phyloP scores from a whole-genome alignment of 2,113 vertebrate genomes.

The Erpornis zantholeuca region DNA sequence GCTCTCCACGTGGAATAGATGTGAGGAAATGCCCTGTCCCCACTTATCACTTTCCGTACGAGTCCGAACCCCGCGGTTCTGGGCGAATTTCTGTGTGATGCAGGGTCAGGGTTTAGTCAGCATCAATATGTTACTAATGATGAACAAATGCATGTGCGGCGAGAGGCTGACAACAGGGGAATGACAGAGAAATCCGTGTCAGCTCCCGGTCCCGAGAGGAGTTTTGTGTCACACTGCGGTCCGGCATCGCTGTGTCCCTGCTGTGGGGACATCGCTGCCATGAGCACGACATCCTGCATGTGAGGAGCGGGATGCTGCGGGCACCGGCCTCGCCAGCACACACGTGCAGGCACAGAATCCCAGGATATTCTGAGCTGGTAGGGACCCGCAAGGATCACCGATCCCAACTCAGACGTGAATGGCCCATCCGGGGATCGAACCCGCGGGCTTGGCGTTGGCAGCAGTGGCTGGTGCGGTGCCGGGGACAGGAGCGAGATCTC shows the following conservation, averaged over 20 bases:
- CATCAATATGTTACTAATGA: background rate
- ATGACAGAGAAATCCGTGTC: background rate
- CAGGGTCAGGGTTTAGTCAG: background rate
- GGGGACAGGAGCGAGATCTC: background rate
- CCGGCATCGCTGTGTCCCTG: background rate
- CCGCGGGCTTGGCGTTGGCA: slow-evolving; percentile 21
- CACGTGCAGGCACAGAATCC: background rate
- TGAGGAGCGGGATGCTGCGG: background rate
- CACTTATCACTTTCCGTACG: background rate
- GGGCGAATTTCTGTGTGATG: background rate
- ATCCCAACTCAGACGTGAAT: accelerated
- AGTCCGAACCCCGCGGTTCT: background rate
- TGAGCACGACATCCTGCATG: background rate
- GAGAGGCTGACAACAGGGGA: background rate
- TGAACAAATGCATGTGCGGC: background rate
- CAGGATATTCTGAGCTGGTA: background rate
- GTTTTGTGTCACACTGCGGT: background rate
- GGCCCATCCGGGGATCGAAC: slow-evolving; percentile 24
- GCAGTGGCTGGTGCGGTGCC: background rate
- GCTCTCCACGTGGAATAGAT: background rate
- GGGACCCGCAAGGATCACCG: background rate
- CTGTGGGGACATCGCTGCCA: background rate
- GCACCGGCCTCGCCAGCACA: background rate
- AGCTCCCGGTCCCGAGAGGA: background rate
- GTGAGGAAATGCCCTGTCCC: background rate